A percentile compares a stretch with the other conserved stretches of the same genome.
phyloP scores from a whole-genome alignment of 2,888 invertebrate genomes.

The Scotopteryx bipunctaria region DNA sequence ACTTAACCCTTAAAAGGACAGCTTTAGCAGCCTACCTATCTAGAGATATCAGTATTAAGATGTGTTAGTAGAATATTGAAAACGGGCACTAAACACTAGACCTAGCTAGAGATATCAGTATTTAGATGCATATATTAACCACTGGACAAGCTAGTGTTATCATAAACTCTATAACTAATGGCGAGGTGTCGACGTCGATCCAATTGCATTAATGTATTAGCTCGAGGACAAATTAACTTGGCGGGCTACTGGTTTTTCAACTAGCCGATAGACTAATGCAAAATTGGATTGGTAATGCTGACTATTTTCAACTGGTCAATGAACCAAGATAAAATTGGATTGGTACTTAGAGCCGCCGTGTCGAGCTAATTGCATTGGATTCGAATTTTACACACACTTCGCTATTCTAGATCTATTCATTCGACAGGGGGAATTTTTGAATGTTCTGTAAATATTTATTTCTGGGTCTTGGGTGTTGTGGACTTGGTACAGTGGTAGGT shows the following conservation, averaged over 20 bases:
- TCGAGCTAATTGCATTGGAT: not conserved
- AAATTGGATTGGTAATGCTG: not conserved
- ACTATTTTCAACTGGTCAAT: not conserved
- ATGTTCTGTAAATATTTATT: too few species aligned
- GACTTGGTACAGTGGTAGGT: too few species aligned
- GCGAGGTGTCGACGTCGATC: conserved; percentile 10
- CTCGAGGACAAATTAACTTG: not conserved
- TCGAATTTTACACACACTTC: too few species aligned
- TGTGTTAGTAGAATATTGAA: too few species aligned
- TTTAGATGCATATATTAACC: conserved; percentile 5
- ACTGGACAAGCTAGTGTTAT: conserved; percentile 5
- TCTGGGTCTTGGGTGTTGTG: too few species aligned
- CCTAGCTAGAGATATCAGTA: too few species aligned
- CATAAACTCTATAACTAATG: conserved; percentile 13
- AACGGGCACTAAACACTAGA: too few species aligned
- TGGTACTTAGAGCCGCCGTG: not conserved
- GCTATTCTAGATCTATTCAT: too few species aligned
- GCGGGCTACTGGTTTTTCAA: not conserved
- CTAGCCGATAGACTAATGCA: not conserved
- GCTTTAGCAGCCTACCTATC: too few species aligned
- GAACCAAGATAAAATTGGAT: not conserved
- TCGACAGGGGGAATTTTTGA: too few species aligned
- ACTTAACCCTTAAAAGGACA: too few species aligned
- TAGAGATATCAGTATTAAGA: too few species aligned
- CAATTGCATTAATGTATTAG: conserved; percentile 6